Evolutionary conservation across 2,797 vertebrate genomes (phyloP).

Genomic region (Synanceia verrucosa): DNA sequence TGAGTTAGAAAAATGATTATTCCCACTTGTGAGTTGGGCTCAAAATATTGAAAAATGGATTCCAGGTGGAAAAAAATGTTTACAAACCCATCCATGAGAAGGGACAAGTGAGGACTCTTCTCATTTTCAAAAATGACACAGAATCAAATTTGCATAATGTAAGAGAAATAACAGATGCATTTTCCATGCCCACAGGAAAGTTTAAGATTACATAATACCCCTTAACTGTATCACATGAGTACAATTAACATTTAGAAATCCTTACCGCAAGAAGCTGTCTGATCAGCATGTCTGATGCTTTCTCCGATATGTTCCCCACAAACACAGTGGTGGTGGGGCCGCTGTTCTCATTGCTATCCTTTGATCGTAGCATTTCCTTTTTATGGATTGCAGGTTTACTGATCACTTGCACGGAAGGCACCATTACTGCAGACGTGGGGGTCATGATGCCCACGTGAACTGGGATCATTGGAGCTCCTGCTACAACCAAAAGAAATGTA

Average conservation of each 20-base stretch:
- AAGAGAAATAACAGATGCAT: neutral
- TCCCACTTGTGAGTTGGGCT: too few species aligned
- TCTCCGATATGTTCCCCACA: constrained; percentile 99
- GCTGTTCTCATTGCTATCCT: constrained; percentile 90
- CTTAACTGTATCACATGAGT: neutral
- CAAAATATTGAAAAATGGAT: too few species aligned
- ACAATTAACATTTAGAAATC: neutral
- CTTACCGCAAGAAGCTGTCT: constrained; percentile 97
- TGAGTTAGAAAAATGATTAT: too few species aligned
- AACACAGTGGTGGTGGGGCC: constrained; percentile 99
- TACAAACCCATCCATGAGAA: too few species aligned
- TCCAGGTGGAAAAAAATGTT: too few species aligned
- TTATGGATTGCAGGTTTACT: constrained; percentile 91
- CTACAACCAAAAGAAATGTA: constrained; percentile 11
- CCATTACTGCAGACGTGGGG: constrained; percentile 90
- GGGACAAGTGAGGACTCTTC: too few species aligned
- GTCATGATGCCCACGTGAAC: constrained; percentile 99
- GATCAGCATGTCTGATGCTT: constrained; percentile 98
- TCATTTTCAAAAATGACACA: neutral
- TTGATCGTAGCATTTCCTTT: constrained; percentile 88
- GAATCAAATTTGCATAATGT: neutral
- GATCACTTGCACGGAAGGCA: constrained; percentile 90
- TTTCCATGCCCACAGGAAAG: fast-evolving
- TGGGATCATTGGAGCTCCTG: constrained; percentile 97
- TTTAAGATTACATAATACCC: neutral